phyloP scores from a whole-genome alignment of 2,113 vertebrate species.

The Hippocampus abdominalis region DNA sequence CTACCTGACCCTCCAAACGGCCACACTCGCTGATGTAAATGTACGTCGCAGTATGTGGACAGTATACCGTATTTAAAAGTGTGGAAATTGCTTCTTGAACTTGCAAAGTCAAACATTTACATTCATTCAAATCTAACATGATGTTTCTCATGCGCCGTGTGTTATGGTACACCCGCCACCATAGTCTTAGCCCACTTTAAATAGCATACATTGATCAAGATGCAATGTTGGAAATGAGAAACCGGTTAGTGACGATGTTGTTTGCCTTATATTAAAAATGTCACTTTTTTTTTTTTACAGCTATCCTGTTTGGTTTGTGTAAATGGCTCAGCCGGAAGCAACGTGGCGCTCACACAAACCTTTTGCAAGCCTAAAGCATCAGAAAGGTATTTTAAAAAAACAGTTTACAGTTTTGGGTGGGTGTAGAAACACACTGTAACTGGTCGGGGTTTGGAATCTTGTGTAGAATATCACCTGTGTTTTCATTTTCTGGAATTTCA shows the following conservation, averaged over 20 bases:
- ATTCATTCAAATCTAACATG: neutral
- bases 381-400: slow-evolving; percentile 17
- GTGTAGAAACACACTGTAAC: neutral
- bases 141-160: neutral
- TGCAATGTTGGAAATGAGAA: neutral
- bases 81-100: neutral
- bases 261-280: neutral
- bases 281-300: slow-evolving; percentile 40
- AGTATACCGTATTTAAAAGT: neutral
- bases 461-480: neutral
- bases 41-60: slow-evolving; percentile 30
- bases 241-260: neutral
- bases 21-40: slow-evolving; percentile 28
- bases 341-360: neutral
- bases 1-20: slow-evolving; percentile 45
- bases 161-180: neutral
- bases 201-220: neutral
- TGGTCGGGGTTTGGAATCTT: neutral
- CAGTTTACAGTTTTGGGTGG: neutral
- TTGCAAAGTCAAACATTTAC: neutral
- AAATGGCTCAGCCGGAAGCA: slow-evolving; percentile 56
- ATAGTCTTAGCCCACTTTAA: neutral
- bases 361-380: neutral
- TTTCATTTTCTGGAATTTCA: neutral
- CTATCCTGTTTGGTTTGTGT: slow-evolving; percentile 65